phyloP scores from a whole-genome alignment of 2,797 vertebrate genomes.

The Siniperca scherzeri region DNA sequence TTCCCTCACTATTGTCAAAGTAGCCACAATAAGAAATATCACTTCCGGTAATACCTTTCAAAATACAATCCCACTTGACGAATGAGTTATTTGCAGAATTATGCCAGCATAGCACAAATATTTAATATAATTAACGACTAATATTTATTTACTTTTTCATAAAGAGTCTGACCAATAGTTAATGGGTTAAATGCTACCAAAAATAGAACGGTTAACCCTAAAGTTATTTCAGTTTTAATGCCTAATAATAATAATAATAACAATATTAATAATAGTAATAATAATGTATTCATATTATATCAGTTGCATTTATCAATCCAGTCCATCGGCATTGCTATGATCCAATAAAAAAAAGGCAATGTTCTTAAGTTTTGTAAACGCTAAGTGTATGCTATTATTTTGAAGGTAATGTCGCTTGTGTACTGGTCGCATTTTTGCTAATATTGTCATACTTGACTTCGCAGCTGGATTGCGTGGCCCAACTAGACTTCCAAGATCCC shows the following conservation, averaged over 20 bases:
- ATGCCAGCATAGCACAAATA: not conserved
- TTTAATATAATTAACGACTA: not conserved
- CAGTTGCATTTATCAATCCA: not conserved
- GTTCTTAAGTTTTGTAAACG: not conserved
- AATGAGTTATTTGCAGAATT: not conserved
- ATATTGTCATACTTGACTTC: conserved; percentile 27
- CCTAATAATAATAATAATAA: not conserved
- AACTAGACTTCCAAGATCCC: conserved; percentile 71
- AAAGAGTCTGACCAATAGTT: not conserved
- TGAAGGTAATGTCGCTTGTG: not conserved
- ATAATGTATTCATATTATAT: not conserved
- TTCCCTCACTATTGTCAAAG: not conserved
- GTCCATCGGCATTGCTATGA: not conserved
- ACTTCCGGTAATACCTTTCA: conserved; percentile 28
- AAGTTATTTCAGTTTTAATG: not conserved
- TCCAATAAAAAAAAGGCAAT: not conserved
- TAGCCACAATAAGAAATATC: fast-evolving
- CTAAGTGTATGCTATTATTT: conserved; percentile 52
- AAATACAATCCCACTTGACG: conserved; percentile 3
- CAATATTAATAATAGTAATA: not conserved
- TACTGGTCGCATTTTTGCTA: not conserved
- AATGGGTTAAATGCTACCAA: not conserved
- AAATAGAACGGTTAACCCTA: not conserved
- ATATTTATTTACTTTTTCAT: too few relatives aligned
- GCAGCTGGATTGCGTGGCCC: conserved; percentile 75